Conservation (phyloP, 2,888 invertebrate genomes). For the Agrochola litura region DNA sequence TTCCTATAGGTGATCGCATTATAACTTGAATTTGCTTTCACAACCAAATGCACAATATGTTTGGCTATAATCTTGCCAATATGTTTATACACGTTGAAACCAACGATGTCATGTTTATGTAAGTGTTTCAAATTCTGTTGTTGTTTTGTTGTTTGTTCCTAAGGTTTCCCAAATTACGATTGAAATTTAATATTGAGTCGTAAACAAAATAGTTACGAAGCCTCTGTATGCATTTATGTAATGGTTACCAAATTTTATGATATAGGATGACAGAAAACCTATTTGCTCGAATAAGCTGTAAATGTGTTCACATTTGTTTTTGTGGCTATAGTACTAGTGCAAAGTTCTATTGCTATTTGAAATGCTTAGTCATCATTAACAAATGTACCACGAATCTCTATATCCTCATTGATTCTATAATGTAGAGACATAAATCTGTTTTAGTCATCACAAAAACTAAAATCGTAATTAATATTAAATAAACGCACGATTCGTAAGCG, state of each 20-base stretch:
- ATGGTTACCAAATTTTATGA: neutral
- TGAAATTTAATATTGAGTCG: neutral
- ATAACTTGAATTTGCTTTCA: neutral
- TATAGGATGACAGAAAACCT: constrained; percentile 1
- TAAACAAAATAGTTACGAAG: constrained; percentile 16
- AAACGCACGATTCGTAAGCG: constrained; percentile 5
- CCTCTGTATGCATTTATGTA: neutral
- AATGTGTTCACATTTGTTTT: neutral
- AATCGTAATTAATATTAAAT: constrained; percentile 6
- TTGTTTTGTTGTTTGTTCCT: neutral
- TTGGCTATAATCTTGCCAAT: neutral
- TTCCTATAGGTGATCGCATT: neutral
- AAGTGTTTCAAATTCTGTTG: no score
- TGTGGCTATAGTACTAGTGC: neutral
- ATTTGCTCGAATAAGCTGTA: neutral
- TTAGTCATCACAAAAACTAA: neutral
- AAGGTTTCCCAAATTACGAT: constrained; percentile 21
- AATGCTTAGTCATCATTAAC: neutral
- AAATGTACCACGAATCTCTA: neutral
- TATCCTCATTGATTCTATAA: neutral
- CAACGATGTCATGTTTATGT: neutral
- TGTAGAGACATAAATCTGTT: neutral
- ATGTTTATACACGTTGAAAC: neutral
- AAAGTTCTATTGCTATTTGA: neutral
- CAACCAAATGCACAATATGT: neutral